These are phyloP conservation scores for Campylorhamphus procurvoides DNA, from an alignment of 2,113 vertebrate genomes.

Conservation along the genomic window DNA sequence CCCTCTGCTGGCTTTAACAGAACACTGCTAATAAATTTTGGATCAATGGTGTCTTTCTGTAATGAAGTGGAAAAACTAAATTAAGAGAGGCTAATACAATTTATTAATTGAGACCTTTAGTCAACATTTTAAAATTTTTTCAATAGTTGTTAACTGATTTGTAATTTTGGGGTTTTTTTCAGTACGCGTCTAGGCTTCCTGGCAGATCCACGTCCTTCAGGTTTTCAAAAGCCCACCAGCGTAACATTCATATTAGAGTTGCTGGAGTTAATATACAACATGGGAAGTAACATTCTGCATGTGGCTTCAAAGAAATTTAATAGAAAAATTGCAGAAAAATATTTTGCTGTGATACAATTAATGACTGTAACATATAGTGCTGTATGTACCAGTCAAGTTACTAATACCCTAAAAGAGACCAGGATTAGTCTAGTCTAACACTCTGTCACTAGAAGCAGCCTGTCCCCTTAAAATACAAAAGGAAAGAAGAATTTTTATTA, in stretches of 20 bases:
- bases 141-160: not conserved
- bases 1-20: constrained; percentile 30
- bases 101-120: not conserved
- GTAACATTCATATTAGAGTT: not conserved
- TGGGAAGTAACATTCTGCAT: not conserved
- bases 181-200: not conserved
- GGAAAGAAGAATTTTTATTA: not conserved
- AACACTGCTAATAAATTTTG: not conserved
- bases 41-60: not conserved
- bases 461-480: not conserved
- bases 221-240: not conserved
- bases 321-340: not conserved
- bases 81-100: not conserved
- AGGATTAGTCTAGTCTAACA: not conserved
- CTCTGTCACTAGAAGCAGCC: not conserved
- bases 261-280: not conserved
- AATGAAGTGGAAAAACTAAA: not conserved
- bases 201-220: not conserved
- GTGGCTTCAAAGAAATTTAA: not conserved
- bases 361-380: not conserved
- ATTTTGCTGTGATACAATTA: not conserved
- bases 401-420: not conserved
- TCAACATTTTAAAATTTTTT: not conserved
- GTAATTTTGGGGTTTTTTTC: not conserved
- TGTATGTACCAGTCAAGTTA: not conserved